A percentile compares a stretch with the other conserved stretches of the same genome.
phyloP scores from a whole-genome alignment of 2,113 vertebrate genomes.

The Girardinichthys multiradiatus region DNA sequence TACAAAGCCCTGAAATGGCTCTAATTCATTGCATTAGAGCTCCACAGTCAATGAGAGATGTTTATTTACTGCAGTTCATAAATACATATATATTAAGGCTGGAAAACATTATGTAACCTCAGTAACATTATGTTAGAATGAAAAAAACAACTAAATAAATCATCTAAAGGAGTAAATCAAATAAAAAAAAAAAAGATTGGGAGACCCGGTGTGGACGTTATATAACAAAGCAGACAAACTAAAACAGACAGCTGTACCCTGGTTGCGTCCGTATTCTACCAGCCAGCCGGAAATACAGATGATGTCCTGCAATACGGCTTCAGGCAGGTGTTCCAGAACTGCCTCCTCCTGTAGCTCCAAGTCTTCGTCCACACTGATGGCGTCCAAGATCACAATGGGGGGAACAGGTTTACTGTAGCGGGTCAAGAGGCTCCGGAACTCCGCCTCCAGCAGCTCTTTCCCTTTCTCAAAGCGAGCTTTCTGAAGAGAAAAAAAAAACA shows the following conservation, averaged over 20 bases:
- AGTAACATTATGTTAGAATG: background rate
- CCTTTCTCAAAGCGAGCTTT: constrained; percentile 96
- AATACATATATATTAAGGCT: background rate
- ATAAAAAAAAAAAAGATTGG: background rate
- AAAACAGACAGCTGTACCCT: constrained; percentile 80
- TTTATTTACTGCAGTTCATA: background rate
- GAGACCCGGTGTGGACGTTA: background rate
- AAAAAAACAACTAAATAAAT: background rate
- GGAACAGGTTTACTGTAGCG: constrained; percentile 93
- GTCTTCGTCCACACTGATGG: constrained; percentile 89
- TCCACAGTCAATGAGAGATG: background rate
- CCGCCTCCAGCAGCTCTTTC: constrained; percentile 93
- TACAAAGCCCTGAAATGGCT: background rate
- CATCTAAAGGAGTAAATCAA: background rate
- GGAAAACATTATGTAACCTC: background rate
- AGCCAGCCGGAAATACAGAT: constrained; percentile 95
- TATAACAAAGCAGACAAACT: background rate
- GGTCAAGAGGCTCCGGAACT: constrained; percentile 92
- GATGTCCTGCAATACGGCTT: constrained; percentile 88
- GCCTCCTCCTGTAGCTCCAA: constrained; percentile 90
- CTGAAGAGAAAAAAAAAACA: constrained; percentile 54
- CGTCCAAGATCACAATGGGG: constrained; percentile 93
- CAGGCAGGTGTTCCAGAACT: constrained; percentile 91
- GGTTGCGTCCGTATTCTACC: constrained; percentile 94
- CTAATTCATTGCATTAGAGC: background rate